A percentile compares a stretch with the other conserved stretches of the same genome.
These are phyloP conservation scores for Cuculus canorus DNA, from an alignment of 2,797 vertebrate genomes.

Conservation along the genomic window DNA sequence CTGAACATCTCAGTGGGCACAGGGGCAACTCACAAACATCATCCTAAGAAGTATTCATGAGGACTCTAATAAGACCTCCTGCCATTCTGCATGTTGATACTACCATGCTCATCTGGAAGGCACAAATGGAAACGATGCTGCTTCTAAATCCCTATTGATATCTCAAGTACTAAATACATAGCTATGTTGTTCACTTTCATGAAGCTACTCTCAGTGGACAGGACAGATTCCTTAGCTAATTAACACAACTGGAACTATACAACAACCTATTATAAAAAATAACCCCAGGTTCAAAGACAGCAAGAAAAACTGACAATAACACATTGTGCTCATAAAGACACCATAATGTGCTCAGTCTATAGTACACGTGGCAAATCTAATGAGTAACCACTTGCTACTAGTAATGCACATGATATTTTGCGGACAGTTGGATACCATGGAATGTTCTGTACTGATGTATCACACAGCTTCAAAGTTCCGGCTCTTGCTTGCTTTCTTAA, in stretches of 20 bases:
- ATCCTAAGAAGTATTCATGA: background rate
- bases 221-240: background rate
- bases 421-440: background rate
- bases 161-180: background rate
- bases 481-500: background rate
- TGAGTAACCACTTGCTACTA: background rate
- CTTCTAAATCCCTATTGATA: background rate
- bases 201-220: rapidly evolving
- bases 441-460: background rate
- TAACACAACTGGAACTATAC: background rate
- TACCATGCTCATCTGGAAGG: background rate
- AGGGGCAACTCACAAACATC: background rate
- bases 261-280: background rate
- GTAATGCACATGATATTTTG: background rate
- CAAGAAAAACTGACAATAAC: background rate
- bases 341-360: background rate
- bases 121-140: background rate
- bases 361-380: background rate
- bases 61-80: background rate
- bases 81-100: background rate
- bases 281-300: background rate
- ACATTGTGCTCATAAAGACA: background rate
- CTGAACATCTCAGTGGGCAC: background rate
- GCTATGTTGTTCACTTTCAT: background rate
- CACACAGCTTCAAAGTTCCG: background rate